These are phyloP conservation scores for Cosmia pyralina DNA, from an alignment of 2,888 invertebrate genomes.

Conservation along the genomic window DNA sequence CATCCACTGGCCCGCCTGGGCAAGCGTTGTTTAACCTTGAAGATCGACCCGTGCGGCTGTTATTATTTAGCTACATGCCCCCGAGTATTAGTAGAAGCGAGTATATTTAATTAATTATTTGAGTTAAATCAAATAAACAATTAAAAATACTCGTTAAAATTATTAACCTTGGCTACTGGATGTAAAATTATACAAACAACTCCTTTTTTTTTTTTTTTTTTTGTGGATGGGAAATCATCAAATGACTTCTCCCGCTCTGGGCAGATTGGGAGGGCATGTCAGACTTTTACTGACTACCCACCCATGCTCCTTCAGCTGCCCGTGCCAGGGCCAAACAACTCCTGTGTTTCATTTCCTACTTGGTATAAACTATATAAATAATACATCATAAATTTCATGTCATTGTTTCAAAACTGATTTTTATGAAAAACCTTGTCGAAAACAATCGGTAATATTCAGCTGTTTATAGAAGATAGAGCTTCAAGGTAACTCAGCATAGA, in stretches of 20 bases:
- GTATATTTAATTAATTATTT: neutral
- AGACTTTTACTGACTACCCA: too few relatives aligned
- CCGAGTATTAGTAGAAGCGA: neutral
- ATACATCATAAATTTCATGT: neutral
- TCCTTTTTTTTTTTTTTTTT: too few relatives aligned
- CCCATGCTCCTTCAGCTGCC: too few relatives aligned
- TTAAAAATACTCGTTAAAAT: too few relatives aligned
- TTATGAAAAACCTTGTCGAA: neutral
- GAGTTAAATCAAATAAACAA: neutral
- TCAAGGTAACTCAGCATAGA: neutral
- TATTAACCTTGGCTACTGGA: too few relatives aligned
- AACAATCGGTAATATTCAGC: neutral
- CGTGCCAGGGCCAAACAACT: too few relatives aligned
- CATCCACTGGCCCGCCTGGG: neutral
- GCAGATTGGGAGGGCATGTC: too few relatives aligned
- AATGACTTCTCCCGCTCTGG: too few relatives aligned
- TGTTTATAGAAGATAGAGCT: slow-evolving; percentile 1
- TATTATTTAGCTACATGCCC: neutral
- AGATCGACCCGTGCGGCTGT: neutral
- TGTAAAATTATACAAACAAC: neutral
- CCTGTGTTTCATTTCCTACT: neutral
- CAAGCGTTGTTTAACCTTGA: neutral
- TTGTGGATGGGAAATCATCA: too few relatives aligned
- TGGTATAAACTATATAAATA: neutral
- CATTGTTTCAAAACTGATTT: neutral